Conservation (phyloP, 1,140 invertebrate genomes). For the Drosophila nannoptera region DNA sequence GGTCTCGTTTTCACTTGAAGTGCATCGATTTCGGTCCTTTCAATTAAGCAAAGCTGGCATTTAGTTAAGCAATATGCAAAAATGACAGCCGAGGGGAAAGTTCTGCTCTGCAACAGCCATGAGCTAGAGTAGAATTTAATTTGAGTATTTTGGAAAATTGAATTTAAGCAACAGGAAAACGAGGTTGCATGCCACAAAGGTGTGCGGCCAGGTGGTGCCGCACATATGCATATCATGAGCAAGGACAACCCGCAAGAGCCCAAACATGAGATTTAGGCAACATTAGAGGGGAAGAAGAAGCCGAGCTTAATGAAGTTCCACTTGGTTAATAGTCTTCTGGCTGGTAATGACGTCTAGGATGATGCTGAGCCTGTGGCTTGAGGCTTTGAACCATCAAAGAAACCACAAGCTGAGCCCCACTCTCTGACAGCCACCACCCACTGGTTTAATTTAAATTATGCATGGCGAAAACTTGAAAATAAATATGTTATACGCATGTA, state of each 20-base stretch:
- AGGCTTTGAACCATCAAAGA: neutral
- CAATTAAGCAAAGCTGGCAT: slow-evolving; percentile 65
- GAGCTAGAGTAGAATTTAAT: slow-evolving; percentile 44
- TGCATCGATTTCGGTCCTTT: slow-evolving; percentile 45
- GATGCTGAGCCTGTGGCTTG: slow-evolving; percentile 20
- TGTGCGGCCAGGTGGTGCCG: slow-evolving; percentile 7
- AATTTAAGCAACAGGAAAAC: slow-evolving; percentile 73
- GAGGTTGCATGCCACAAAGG: slow-evolving; percentile 56
- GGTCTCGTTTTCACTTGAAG: slow-evolving; percentile 29
- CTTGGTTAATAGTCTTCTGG: neutral
- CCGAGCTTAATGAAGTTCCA: neutral
- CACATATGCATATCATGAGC: slow-evolving; percentile 3
- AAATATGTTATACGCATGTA: neutral
- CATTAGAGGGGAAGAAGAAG: slow-evolving; percentile 1
- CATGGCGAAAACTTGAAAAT: neutral
- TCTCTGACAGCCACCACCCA: neutral
- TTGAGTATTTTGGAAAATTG: slow-evolving; percentile 69
- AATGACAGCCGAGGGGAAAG: neutral
- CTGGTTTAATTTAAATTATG: slow-evolving; percentile 28
- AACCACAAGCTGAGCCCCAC: neutral
- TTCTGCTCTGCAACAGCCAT: neutral
- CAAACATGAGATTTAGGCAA: slow-evolving; percentile 40
- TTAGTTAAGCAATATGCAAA: slow-evolving; percentile 27
- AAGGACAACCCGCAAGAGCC: slow-evolving; percentile 39
- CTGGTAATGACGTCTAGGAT: neutral